phyloP scores from a whole-genome alignment of 2,797 vertebrate species.

The Esox masquinongy region DNA sequence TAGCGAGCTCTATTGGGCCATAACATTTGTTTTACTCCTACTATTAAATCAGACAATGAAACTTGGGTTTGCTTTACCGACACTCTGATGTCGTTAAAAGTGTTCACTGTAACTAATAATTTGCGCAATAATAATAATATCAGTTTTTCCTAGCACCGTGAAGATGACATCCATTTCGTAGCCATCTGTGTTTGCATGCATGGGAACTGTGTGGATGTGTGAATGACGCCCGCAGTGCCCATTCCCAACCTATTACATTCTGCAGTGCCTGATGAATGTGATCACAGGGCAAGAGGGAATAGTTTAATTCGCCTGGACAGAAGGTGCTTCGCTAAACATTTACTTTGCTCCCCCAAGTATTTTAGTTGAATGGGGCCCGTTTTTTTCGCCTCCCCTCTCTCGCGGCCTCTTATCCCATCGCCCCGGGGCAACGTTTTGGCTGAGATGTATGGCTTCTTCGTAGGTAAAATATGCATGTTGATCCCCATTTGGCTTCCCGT shows the following conservation, averaged over 20 bases:
- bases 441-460: conserved; percentile 85
- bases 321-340: conserved; percentile 79
- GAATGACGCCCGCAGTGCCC: conserved; percentile 63
- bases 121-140: neutral
- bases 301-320: conserved; percentile 80
- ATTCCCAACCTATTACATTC: conserved; percentile 75
- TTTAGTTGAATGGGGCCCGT: conserved; percentile 71
- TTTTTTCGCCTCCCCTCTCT: conserved; percentile 57
- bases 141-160: neutral
- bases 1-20: neutral
- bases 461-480: conserved; percentile 87
- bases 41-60: neutral
- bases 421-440: conserved; percentile 83
- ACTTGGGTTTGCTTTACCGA: neutral
- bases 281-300: conserved; percentile 78
- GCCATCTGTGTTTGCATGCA: neutral
- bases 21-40: neutral
- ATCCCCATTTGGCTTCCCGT: conserved; percentile 86
- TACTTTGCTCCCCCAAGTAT: conserved; percentile 80
- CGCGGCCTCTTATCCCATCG: conserved; percentile 75
- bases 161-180: neutral
- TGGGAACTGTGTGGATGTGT: conserved; percentile 25
- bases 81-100: neutral
- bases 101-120: neutral
- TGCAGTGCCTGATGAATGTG: conserved; percentile 75